Percentiles rank a stretch among this genome's conserved stretches.
These are phyloP conservation scores for Enteromius mattozi DNA, from an alignment of 2,797 vertebrate genomes.

Conservation along the genomic window DNA sequence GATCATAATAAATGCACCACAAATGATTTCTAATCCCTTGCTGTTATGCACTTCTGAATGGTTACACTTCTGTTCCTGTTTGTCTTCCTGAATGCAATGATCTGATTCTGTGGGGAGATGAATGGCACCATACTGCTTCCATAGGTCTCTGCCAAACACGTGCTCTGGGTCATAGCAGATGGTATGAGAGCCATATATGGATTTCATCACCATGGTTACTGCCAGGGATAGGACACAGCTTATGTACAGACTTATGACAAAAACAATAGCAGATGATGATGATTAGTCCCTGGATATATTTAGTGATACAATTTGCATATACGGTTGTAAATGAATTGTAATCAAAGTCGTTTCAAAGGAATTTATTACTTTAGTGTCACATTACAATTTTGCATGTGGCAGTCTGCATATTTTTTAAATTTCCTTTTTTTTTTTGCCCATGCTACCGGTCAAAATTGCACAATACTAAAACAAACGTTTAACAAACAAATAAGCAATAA, in stretches of 20 bases:
- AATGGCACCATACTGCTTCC: constrained; percentile 84
- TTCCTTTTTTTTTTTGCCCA: background rate
- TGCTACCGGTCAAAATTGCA: constrained; percentile 27
- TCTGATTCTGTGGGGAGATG: constrained; percentile 69
- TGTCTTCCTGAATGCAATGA: constrained; percentile 47
- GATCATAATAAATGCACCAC: background rate
- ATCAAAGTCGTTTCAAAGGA: no score
- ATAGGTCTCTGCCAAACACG: constrained; percentile 81
- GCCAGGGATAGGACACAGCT: constrained; percentile 72
- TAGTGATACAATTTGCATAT: background rate
- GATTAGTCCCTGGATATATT: background rate
- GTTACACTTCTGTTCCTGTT: background rate
- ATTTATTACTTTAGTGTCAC: constrained; percentile 37
- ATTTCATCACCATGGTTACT: constrained; percentile 85
- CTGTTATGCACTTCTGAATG: background rate
- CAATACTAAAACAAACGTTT: constrained; percentile 29
- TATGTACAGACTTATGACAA: constrained; percentile 25
- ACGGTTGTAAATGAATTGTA: background rate
- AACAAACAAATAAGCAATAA: constrained; percentile 25
- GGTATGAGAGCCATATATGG: constrained; percentile 85
- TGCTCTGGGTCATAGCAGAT: constrained; percentile 87
- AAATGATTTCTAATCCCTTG: background rate
- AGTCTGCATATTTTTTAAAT: background rate
- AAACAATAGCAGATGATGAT: constrained; percentile 37
- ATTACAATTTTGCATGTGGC: constrained; percentile 31